Evolutionary conservation across 2,888 invertebrate genomes (phyloP), one percentile per base, ranked within the genome.

Genomic region (Tetragonisca angustula): DNA sequence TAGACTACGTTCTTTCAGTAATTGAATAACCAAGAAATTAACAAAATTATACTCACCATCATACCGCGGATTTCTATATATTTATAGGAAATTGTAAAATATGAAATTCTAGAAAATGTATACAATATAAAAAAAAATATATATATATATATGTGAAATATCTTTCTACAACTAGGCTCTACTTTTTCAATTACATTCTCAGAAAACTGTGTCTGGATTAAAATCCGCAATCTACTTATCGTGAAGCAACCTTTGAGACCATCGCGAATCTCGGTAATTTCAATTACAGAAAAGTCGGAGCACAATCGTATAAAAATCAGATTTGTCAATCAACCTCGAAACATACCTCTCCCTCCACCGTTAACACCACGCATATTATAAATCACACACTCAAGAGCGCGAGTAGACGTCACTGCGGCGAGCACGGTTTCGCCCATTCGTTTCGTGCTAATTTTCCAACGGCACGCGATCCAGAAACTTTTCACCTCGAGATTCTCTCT

Each of bases 381-480:
- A 73, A 62, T 61, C 21, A 36, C 32, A 21, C 17, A 17, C 19
- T n/a, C 24, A 59, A 27, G 19, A 27, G 15, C 32, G 15, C 6
- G 19, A 21, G 36, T n/a, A 64, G 17, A 32, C 15, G 32, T n/a
- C 27, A n/a, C 62, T n/a, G 24, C 43, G 21, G 50, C 49, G 32
- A 50, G 5, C 50, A n/a, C 32, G n/a, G 52, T 64, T 52, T 62
- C n/a, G 27, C n/a, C 50, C 52, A 73, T 64, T 73, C 64, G 62
- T 73, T 73, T 21, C 13, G 50, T 1, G 64, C 17, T 73, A 64
- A 73, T 64, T 73, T 27, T 50, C 32, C 50, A 2, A 5, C 36
- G 71, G 71, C 71, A 49, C 43, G 59, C 61, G 24, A 72, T 70
- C 32, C 32, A 6, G 6, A 17, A 59, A 19, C 62, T 21, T 62